phyloP scores from a whole-genome alignment of 2,113 vertebrate species.

The Solea senegalensis region DNA sequence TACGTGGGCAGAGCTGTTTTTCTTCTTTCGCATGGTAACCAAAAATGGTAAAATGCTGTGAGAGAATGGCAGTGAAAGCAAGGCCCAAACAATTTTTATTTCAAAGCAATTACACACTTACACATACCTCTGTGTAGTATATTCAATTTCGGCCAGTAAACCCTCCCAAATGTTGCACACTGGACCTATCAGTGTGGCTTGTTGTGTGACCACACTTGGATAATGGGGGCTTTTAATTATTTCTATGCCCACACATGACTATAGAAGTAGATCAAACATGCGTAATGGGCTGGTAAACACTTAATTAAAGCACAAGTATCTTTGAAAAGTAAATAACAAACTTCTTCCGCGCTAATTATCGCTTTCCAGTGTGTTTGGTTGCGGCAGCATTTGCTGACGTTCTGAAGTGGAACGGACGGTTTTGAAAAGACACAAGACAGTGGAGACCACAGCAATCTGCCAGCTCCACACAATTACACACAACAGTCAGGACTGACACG shows the following conservation, averaged over 20 bases:
- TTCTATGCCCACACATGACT: not conserved
- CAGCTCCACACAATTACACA: constrained; percentile 34
- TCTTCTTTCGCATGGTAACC: no score
- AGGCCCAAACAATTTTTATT: no score
- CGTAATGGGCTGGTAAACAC: constrained; percentile 10
- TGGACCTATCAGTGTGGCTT: constrained; percentile 2
- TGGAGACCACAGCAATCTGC: constrained; percentile 23
- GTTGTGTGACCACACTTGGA: not conserved
- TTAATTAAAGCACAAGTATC: not conserved
- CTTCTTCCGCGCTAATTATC: constrained; percentile 14
- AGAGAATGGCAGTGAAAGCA: no score
- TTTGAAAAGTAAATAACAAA: constrained; percentile 28
- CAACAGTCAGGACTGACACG: constrained; percentile 16
- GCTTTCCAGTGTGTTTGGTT: not conserved
- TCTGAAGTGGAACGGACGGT: constrained; percentile 30
- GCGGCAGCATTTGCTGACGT: constrained; percentile 27
- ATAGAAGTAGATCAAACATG: constrained; percentile 14
- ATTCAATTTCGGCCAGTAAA: no score
- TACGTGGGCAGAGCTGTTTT: no score
- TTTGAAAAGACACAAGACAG: constrained; percentile 34
- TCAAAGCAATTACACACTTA: no score
- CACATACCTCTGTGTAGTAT: no score
- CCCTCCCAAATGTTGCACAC: no score
- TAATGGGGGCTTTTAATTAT: constrained; percentile 2
- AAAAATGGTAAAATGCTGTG: no score